phyloP scores from a whole-genome alignment of 2,113 vertebrate species.

The Petroica traversi region DNA sequence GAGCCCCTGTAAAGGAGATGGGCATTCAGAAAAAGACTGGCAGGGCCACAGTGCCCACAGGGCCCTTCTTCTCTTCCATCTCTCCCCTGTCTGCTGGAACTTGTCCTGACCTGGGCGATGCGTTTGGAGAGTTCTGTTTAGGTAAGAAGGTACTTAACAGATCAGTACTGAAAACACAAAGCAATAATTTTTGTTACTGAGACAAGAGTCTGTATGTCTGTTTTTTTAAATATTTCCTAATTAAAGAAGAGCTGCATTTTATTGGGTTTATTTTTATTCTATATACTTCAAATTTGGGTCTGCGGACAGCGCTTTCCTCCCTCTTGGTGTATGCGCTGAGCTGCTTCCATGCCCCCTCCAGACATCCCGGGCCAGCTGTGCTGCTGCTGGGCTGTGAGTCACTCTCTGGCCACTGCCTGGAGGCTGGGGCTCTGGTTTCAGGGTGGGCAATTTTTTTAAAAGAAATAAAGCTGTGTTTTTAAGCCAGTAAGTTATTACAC shows the following conservation, averaged over 20 bases:
- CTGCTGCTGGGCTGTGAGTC: conserved; percentile 46
- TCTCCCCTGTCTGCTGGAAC: not conserved
- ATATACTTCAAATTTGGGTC: conserved; percentile 69
- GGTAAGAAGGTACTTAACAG: conserved; percentile 72
- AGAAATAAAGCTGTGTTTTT: conserved; percentile 78
- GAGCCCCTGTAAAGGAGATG: conserved; percentile 36
- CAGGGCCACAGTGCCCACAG: not conserved
- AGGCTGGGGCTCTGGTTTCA: conserved; percentile 75
- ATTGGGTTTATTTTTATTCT: conserved; percentile 83
- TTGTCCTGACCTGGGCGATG: conserved; percentile 47
- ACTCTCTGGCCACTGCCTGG: conserved; percentile 62
- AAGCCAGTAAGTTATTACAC: conserved; percentile 82
- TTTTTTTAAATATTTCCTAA: conserved; percentile 78
- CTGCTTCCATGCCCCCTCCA: conserved; percentile 60
- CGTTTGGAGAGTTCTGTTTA: conserved; percentile 78
- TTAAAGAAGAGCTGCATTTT: conserved; percentile 80
- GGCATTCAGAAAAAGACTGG: conserved; percentile 18
- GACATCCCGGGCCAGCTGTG: conserved; percentile 24
- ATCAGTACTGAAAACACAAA: conserved; percentile 83
- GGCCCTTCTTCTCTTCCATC: not conserved
- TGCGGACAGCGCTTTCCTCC: conserved; percentile 61
- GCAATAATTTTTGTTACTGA: conserved; percentile 88
- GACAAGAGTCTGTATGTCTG: conserved; percentile 78
- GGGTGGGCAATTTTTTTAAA: conserved; percentile 70
- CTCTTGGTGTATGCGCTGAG: conserved; percentile 30